Conservation (phyloP, 2,888 invertebrate species). For the Ophioninae sp. region DNA sequence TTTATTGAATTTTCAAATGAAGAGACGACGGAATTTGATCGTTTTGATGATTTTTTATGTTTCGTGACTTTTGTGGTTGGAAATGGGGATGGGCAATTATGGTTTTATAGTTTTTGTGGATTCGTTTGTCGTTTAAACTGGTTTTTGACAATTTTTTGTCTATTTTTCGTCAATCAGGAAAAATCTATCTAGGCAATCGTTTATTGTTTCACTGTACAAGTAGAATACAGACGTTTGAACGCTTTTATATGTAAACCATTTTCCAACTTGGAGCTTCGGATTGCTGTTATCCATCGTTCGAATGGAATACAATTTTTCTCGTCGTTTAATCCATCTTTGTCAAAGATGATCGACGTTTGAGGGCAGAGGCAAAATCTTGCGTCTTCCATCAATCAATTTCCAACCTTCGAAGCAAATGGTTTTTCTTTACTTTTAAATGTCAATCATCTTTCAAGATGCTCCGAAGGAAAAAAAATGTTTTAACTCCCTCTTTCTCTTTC, state of each 20-base stretch:
- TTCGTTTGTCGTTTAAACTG: no score
- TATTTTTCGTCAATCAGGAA: not conserved
- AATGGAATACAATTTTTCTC: conserved; percentile 11
- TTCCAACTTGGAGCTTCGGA: not conserved
- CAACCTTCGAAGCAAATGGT: not conserved
- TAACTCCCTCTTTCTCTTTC: not conserved
- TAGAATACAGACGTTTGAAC: not conserved
- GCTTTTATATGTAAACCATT: not conserved
- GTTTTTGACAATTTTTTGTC: no score
- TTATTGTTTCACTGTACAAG: not conserved
- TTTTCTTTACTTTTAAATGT: conserved; percentile 11
- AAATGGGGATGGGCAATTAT: no score
- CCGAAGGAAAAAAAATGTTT: not conserved
- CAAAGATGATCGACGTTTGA: conserved; percentile 27
- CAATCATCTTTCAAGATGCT: conserved; percentile 9
- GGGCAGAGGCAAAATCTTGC: conserved; percentile 18
- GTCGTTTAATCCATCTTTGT: conserved; percentile 20
- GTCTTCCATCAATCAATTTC: conserved; percentile 29
- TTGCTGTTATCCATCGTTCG: not conserved
- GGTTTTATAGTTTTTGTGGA: no score
- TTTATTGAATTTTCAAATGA: no score
- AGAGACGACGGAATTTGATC: no score
- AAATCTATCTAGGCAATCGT: not conserved
- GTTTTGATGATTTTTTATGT: no score
- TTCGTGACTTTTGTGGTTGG: no score